These are phyloP conservation scores for Euthynnus affinis DNA, from an alignment of 2,797 vertebrate genomes.

Conservation along the genomic window DNA sequence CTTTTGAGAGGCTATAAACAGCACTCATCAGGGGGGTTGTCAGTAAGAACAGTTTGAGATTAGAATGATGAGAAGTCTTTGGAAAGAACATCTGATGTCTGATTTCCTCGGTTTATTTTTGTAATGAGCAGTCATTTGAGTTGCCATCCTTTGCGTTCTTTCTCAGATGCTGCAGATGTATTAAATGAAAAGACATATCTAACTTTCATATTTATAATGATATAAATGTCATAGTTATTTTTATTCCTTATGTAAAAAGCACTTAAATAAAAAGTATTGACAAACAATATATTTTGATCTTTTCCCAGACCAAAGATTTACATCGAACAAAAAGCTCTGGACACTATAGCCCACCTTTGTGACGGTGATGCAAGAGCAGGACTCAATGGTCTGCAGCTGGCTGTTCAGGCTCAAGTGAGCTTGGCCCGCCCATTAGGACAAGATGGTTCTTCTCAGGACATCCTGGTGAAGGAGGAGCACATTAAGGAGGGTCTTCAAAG, in stretches of 20 bases:
- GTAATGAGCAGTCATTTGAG: not conserved
- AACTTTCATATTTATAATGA: not conserved
- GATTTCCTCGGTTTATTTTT: not conserved
- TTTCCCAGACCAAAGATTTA: slow-evolving; percentile 85
- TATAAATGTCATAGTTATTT: not conserved
- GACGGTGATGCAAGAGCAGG: slow-evolving; percentile 95
- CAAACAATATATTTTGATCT: not conserved
- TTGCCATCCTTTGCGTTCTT: not conserved
- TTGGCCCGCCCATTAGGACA: slow-evolving; percentile 27
- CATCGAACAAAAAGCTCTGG: slow-evolving; percentile 93
- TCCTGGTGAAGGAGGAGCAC: slow-evolving; percentile 91
- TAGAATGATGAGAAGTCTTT: not conserved
- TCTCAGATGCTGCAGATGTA: not conserved
- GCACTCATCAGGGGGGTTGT: slow-evolving; percentile 1
- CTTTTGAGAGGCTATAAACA: slow-evolving; percentile 11
- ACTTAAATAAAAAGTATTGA: not conserved
- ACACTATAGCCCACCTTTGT: slow-evolving; percentile 93
- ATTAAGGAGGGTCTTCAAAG: slow-evolving; percentile 96
- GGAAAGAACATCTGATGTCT: not conserved
- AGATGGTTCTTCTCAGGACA: slow-evolving; percentile 54
- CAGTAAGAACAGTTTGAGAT: slow-evolving; percentile 4
- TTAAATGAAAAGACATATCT: not conserved
- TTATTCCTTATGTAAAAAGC: not conserved
- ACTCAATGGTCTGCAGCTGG: slow-evolving; percentile 95
- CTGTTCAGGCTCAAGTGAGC: slow-evolving; percentile 90